Conservation (phyloP, 2,888 invertebrate species). For the Empis livida region DNA sequence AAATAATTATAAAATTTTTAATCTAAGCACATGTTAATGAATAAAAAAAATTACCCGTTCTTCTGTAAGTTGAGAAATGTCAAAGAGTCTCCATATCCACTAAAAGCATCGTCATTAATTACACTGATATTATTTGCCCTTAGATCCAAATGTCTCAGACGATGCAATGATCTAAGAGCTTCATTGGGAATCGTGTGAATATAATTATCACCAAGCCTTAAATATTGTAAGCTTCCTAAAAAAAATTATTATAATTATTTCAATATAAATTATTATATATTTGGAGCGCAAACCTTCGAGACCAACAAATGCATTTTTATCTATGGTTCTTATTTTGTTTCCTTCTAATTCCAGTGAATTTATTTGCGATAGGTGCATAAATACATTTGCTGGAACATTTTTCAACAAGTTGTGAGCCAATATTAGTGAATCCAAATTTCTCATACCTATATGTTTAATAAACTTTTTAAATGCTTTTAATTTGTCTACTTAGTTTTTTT, state of each 20-base stretch:
- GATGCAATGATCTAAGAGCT: conserved; percentile 68
- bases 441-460: neutral
- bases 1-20: conserved; percentile 13
- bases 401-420: conserved; percentile 74
- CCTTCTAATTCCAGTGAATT: conserved; percentile 83
- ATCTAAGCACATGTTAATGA: neutral
- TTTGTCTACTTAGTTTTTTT: no score
- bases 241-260: no score
- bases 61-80: conserved; percentile 88
- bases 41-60: conserved; percentile 58
- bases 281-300: conserved; percentile 67
- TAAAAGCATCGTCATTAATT: conserved; percentile 75
- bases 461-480: no score
- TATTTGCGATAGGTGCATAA: conserved; percentile 64
- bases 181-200: conserved; percentile 75
- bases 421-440: conserved; percentile 66
- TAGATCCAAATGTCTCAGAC: conserved; percentile 76
- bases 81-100: conserved; percentile 78
- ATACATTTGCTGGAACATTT: conserved; percentile 67
- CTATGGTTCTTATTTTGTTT: conserved; percentile 66
- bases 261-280: no score
- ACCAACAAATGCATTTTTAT: conserved; percentile 75
- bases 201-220: conserved; percentile 79
- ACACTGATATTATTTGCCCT: conserved; percentile 76
- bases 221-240: conserved; percentile 76